phyloP scores from a whole-genome alignment of 2,888 invertebrate species.

The Cylloceria caligata region DNA sequence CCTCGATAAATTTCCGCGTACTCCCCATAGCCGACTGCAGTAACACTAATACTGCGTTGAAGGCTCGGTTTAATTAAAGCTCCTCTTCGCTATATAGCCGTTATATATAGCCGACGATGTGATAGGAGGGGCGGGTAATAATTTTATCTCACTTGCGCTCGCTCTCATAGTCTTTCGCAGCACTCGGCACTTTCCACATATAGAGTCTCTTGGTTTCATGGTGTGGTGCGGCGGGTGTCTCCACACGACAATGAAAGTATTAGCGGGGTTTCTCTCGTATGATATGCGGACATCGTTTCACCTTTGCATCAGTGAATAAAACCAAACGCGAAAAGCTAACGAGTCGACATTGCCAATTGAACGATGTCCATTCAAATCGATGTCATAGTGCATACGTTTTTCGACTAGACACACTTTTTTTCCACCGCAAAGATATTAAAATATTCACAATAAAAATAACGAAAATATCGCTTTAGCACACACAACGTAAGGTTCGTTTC shows the following conservation, averaged over 20 bases:
- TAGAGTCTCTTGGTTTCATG: not conserved
- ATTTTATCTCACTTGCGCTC: constrained; percentile 53
- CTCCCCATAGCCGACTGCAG: constrained; percentile 12
- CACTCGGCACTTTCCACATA: constrained; percentile 31
- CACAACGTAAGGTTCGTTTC: not conserved
- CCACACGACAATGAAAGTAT: constrained; percentile 38
- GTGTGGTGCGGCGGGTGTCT: constrained; percentile 7
- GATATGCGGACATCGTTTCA: constrained; percentile 51
- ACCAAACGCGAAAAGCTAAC: constrained; percentile 8
- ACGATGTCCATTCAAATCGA: not conserved
- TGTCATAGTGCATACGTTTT: too few relatives aligned
- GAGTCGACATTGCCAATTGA: not conserved
- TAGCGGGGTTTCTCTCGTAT: constrained; percentile 32
- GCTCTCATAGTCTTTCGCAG: constrained; percentile 44
- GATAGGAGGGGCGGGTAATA: constrained; percentile 41
- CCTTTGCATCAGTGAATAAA: constrained; percentile 32
- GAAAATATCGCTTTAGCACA: constrained; percentile 36
- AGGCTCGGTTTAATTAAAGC: constrained; percentile 69
- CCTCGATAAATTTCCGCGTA: constrained; percentile 56
- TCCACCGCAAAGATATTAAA: too few relatives aligned
- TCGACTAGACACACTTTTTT: too few relatives aligned
- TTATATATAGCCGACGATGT: constrained; percentile 59
- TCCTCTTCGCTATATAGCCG: too few relatives aligned
- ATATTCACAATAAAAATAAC: too few relatives aligned
- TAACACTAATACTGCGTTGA: constrained; percentile 23